Percentiles rank a stretch among this genome's conserved stretches.
Conservation (phyloP, 2,888 invertebrate genomes). For the Amphipoea lucens region DNA sequence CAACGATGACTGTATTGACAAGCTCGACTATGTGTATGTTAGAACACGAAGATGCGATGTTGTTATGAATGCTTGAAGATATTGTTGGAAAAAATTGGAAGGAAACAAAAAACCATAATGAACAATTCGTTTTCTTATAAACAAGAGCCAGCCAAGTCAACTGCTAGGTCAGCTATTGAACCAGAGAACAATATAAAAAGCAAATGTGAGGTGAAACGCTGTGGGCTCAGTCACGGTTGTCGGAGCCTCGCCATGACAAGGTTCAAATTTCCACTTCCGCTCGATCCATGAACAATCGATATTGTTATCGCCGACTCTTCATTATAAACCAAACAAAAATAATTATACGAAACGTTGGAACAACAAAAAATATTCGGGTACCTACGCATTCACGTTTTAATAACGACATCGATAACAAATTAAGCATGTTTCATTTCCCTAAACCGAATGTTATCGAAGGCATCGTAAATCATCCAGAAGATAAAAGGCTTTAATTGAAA, state of each 20-base stretch:
- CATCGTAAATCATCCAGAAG: constrained; percentile 84
- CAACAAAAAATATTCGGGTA: constrained; percentile 70
- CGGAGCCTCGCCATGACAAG: constrained; percentile 81
- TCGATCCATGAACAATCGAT: constrained; percentile 86
- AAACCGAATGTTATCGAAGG: constrained; percentile 72
- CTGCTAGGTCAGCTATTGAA: constrained; percentile 73
- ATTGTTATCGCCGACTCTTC: constrained; percentile 85
- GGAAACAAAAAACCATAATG: constrained; percentile 3
- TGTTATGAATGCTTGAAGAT: not conserved
- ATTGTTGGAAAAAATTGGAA: not conserved
- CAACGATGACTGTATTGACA: constrained; percentile 74
- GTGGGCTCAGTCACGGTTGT: constrained; percentile 86
- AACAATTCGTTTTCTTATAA: constrained; percentile 53
- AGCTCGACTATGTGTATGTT: constrained; percentile 43
- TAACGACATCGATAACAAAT: constrained; percentile 70
- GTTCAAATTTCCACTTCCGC: constrained; percentile 88
- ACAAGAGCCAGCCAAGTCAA: constrained; percentile 55
- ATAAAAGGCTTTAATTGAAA: constrained; percentile 87
- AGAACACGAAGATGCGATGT: constrained; percentile 5
- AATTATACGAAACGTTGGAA: constrained; percentile 77
- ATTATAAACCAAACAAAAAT: constrained; percentile 84
- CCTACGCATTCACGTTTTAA: constrained; percentile 69
- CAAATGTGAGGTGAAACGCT: constrained; percentile 83
- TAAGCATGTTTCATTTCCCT: constrained; percentile 72
- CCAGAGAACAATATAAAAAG: constrained; percentile 77